A percentile compares a stretch with the other conserved stretches of the same genome.
These are phyloP conservation scores for Eupithecia vulgata DNA, from an alignment of 2,888 invertebrate genomes.

Conservation along the genomic window DNA sequence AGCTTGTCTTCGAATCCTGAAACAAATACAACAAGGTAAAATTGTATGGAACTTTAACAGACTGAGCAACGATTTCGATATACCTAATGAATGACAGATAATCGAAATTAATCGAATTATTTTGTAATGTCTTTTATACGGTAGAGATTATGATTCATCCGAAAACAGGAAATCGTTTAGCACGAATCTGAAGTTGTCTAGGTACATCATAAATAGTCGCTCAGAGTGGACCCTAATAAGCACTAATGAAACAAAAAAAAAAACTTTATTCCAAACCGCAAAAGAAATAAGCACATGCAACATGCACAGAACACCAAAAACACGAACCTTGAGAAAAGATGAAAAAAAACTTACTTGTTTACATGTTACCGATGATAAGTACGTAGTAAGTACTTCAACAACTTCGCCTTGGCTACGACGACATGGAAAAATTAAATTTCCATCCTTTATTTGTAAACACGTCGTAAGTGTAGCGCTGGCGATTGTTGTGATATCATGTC, in stretches of 20 bases:
- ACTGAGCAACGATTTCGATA: neutral
- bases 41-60: neutral
- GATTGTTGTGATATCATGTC: constrained; percentile 22
- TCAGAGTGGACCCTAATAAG: neutral
- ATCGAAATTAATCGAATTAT: too few relatives aligned
- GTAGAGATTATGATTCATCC: neutral
- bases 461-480: constrained; percentile 24
- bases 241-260: neutral
- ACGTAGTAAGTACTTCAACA: constrained; percentile 12
- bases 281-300: constrained; percentile 15
- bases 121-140: neutral
- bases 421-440: constrained; percentile 28
- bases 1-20: constrained; percentile 85
- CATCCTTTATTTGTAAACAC: constrained; percentile 29
- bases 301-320: constrained; percentile 5
- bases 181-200: neutral
- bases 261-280: neutral
- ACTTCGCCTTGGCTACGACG: constrained; percentile 14
- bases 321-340: constrained; percentile 4
- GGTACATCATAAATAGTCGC: neutral
- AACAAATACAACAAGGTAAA: constrained; percentile 42
- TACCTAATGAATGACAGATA: neutral
- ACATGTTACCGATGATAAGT: constrained; percentile 16
- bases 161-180: neutral
- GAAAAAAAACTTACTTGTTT: constrained; percentile 12